Evolutionary conservation across 2,797 vertebrate species (phyloP).

Genomic region (Eulemur rubriventer): DNA sequence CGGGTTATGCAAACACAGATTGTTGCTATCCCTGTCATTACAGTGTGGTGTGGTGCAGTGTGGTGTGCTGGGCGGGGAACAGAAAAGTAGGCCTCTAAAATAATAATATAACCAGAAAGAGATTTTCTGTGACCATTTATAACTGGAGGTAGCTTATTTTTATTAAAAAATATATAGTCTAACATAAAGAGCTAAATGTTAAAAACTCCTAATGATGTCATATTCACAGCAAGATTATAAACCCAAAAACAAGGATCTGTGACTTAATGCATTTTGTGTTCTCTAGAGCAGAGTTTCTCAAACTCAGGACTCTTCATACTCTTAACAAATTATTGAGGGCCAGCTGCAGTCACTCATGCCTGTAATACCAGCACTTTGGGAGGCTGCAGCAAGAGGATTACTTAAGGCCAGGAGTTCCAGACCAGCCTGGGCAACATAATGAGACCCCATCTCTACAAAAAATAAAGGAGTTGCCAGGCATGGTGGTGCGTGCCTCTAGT

Average conservation of each 20-base stretch:
- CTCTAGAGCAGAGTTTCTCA: neutral
- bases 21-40: neutral
- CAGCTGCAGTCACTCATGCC: too few relatives aligned
- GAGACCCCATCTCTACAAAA: too few relatives aligned
- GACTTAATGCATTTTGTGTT: neutral
- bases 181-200: neutral
- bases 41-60: fast-evolving
- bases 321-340: neutral
- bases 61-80: neutral
- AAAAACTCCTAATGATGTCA: neutral
- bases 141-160: neutral
- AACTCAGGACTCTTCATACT: neutral
- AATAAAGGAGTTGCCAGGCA: too few relatives aligned
- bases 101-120: neutral
- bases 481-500: too few relatives aligned
- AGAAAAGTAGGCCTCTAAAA: neutral
- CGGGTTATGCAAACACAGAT: neutral
- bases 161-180: neutral
- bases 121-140: neutral
- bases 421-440: too few relatives aligned
- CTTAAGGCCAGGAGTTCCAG: too few relatives aligned
- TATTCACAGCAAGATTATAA: neutral
- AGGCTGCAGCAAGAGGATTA: too few relatives aligned
- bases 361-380: too few relatives aligned
- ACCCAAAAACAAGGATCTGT: neutral